phyloP scores from a whole-genome alignment of 2,113 vertebrate species.

The Mola mola region DNA sequence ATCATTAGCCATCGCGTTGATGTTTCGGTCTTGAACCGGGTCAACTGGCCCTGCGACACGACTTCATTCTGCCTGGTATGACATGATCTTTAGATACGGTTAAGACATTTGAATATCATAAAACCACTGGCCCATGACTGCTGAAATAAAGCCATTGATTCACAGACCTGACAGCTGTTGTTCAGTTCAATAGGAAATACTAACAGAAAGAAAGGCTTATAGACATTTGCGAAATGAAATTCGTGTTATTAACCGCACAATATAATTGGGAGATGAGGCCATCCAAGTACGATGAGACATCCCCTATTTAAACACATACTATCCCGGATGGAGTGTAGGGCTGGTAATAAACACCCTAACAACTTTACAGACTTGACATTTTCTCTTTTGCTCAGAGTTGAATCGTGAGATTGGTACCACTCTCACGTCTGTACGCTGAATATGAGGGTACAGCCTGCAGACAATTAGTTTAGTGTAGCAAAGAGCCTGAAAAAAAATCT shows the following conservation, averaged over 20 bases:
- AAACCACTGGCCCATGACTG: conserved; percentile 50
- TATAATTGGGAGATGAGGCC: no score
- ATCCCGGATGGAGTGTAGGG: background rate
- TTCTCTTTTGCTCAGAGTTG: background rate
- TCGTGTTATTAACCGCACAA: background rate
- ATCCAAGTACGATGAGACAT: no score
- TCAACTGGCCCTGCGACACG: no score
- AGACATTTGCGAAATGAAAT: no score
- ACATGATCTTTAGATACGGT: conserved; percentile 56
- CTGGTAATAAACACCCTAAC: no score
- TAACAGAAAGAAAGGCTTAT: conserved; percentile 38
- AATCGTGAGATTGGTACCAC: background rate
- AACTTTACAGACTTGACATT: no score
- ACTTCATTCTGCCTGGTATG: conserved; percentile 41
- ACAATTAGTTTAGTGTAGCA: no score
- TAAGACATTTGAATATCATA: conserved; percentile 54
- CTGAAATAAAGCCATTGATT: conserved; percentile 30
- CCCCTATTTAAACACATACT: no score
- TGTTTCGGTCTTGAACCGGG: no score
- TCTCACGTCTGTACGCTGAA: background rate
- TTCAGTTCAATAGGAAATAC: conserved; percentile 4
- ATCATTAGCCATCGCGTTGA: no score
- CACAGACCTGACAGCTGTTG: conserved; percentile 37
- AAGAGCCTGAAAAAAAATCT: no score
- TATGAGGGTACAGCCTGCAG: background rate